Evolutionary conservation across 2,113 vertebrate species (phyloP).

Genomic region (Willisornis vidua): DNA sequence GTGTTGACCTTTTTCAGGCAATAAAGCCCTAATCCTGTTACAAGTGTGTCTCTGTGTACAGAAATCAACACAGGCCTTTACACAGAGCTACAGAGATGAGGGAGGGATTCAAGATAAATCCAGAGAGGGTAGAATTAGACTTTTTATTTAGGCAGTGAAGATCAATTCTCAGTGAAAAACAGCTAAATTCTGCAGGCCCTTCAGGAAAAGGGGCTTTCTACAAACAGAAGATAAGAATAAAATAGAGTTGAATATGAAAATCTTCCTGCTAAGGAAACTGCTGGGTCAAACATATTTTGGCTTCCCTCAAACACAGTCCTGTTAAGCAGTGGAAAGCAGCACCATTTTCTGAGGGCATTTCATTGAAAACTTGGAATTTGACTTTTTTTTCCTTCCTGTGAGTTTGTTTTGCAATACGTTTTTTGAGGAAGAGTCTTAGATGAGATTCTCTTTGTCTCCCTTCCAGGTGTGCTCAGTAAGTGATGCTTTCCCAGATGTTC

Average conservation of each 20-base stretch:
- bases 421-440: neutral
- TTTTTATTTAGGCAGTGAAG: neutral
- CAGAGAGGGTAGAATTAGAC: neutral
- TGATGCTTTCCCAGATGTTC: neutral
- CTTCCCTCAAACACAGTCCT: neutral
- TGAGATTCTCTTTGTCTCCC: neutral
- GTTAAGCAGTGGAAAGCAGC: neutral
- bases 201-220: neutral
- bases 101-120: neutral
- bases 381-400: neutral
- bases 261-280: neutral
- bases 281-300: neutral
- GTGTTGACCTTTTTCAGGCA: neutral
- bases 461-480: neutral
- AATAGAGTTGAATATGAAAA: neutral
- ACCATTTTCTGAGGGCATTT: neutral
- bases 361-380: neutral
- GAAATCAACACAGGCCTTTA: neutral
- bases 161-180: neutral
- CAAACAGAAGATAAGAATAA: neutral
- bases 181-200: neutral
- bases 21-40: neutral
- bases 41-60: neutral
- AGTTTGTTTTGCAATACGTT: neutral
- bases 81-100: neutral